A percentile compares a stretch with the other conserved stretches of the same genome.
Conservation (phyloP, 2,113 vertebrate species). For the Corythoichthys intestinalis region DNA sequence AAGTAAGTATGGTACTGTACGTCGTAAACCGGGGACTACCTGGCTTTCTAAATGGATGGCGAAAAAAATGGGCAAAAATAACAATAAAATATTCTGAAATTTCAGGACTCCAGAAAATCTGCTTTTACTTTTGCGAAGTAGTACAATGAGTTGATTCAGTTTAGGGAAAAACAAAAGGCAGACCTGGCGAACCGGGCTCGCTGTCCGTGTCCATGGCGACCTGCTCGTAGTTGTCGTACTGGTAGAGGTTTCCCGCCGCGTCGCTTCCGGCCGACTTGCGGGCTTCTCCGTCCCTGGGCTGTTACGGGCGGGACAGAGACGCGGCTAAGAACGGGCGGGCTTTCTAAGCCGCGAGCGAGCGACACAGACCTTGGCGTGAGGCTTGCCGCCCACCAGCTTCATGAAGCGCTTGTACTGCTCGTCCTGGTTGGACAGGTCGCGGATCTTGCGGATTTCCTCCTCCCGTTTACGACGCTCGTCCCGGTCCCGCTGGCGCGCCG, state of each 20-base stretch:
- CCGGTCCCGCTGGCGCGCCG: constrained; percentile 86
- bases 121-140: too few relatives aligned
- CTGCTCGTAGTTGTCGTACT: constrained; percentile 98
- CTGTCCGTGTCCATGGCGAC: constrained; percentile 99
- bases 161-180: constrained; percentile 13
- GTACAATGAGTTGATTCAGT: too few relatives aligned
- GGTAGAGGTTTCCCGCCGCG: constrained; percentile 87
- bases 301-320: constrained; percentile 19
- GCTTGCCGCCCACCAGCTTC: constrained; percentile 90
- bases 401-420: constrained; percentile 99
- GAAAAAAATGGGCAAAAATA: too few relatives aligned
- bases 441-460: constrained; percentile 92
- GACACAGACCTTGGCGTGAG: constrained; percentile 78
- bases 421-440: constrained; percentile 95
- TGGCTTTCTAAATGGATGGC: too few relatives aligned
- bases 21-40: too few relatives aligned
- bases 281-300: constrained; percentile 87
- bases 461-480: constrained; percentile 90
- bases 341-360: too few relatives aligned
- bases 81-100: too few relatives aligned
- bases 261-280: constrained; percentile 86
- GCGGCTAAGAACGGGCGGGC: too few relatives aligned
- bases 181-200: constrained; percentile 91
- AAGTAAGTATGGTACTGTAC: too few relatives aligned
- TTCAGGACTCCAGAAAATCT: too few relatives aligned